Base-by-base conservation (phyloP, 2,888 invertebrate species). In the Cacoxenus indagator region DNA sequence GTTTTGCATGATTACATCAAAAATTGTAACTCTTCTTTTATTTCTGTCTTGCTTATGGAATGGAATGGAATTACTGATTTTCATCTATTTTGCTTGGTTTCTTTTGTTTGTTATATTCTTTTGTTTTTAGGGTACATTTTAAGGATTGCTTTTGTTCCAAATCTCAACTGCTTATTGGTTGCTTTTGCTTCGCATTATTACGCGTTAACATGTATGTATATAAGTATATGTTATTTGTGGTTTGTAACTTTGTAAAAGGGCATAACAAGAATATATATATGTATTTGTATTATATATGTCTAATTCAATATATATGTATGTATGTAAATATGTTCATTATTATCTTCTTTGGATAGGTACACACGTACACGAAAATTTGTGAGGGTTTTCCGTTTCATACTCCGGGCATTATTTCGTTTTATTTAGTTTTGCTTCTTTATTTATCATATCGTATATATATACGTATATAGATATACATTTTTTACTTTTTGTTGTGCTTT, bases 221-320 rank as follows among this genome's bases (percentile, higher is more conserved):
- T 4, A 19, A 8, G 17, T 19, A 1, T 48, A 48, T 17, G 46
- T 48, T 6, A n/a, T 8, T 64, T 48, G 31, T 64, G 62, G 59
- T 64, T 66, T 62, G 61, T 29, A 37, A 14, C 48, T 57, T 59
- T 64, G 37, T 43, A 65, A 46, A 68, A 65, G 68, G 45, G 62
- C 4, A 59, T 61, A 48, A 59, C 46, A 59, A 59, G 43, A 45
- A 67, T 66, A 43, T 61, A 45, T 55, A n/a, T 66, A 43, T 24
- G 55, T 22, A 29, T 37, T 37, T 66, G 6, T 59, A 11, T 59
- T 66, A 45, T 46, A 45, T 59, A 59, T 31, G 11, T 67, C 19
- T 26, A 26, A 26, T 14, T 59, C 17, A 46, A 14, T 43, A 26
- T 59, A 22, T 29, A 26, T 66, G 2, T 67, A 22, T 65, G 24